These are phyloP conservation scores for Rhagoletis zephyria DNA, from an alignment of 1,140 invertebrate species.

Conservation along the genomic window DNA sequence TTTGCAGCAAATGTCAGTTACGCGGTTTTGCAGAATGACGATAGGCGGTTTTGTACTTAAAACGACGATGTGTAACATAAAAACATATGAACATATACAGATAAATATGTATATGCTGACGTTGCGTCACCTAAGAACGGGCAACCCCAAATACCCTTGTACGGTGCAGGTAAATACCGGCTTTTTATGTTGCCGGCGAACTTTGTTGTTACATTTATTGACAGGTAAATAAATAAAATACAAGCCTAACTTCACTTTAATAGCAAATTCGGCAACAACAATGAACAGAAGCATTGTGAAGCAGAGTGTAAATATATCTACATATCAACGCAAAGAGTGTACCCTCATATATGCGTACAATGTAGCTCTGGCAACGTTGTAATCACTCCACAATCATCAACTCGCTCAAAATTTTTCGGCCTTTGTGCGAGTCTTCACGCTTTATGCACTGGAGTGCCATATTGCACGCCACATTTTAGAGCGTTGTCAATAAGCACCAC, in stretches of 20 bases:
- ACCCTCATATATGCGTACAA: not conserved
- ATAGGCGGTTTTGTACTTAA: no score
- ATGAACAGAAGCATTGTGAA: not conserved
- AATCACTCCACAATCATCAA: not conserved
- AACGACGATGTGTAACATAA: no score
- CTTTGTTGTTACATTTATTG: not conserved
- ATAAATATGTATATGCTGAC: no score
- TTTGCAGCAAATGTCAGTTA: no score
- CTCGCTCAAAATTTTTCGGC: not conserved
- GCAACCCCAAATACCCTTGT: not conserved
- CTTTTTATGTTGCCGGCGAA: not conserved
- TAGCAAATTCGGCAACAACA: not conserved
- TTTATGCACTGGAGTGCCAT: not conserved
- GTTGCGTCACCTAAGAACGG: not conserved
- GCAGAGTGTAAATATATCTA: not conserved
- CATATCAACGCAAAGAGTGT: not conserved
- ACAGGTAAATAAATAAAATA: not conserved
- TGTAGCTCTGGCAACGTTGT: not conserved
- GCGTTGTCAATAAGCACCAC: not conserved
- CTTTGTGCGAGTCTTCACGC: slow-evolving; percentile 1
- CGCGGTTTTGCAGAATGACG: no score
- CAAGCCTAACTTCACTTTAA: not conserved
- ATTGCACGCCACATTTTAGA: not conserved
- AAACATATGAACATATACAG: no score
- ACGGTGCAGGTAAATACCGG: not conserved